Evolutionary conservation across 2,113 vertebrate species (phyloP), one percentile per base, ranked within the genome.

Genomic region (Sebastes fasciatus): DNA sequence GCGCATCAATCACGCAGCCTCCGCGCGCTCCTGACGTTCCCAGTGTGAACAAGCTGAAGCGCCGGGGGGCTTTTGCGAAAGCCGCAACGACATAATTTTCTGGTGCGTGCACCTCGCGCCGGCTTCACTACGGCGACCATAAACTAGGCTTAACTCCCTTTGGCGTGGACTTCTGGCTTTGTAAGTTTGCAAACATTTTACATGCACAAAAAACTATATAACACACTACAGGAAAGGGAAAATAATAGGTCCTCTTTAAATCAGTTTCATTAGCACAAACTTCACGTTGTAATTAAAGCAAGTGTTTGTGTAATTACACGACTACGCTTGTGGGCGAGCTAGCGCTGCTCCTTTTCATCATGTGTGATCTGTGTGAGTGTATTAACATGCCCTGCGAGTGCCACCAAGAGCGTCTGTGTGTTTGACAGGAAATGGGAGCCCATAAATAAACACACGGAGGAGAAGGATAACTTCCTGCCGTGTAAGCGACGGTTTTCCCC

Each of bases 341-440:
- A 0, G 21, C 51, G 4, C 61, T 14, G 26, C 68, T 77, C 43
- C 46, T 58, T 82, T 69, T 86, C 77, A 68, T 84, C 74, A 80
- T 73, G 64, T 71, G 64, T 34, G 51, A 84, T 78, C 46, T 69
- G 64, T 64, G 78, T 79, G 61, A 80, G 58, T 86, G 51, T 79
- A 73, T 77, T 55, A 26, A 60, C 71, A 46, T 49, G 72, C 48
- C 78, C 48, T 74, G 48, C 54, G 34, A 78, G 60, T 81, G 74
- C 49, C 66, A 77, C 79, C 72, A 74, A 82, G 68, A 72, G 79
- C 40, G 67, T 67, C 43, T 74, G 64, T 54, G 71, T 60, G 49
- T 79, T 81, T 60, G 69, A 87, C 86, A 92, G 93, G 93, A 94
- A 93, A 89, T 88, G 84, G 85, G 86, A 74, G 66, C 77, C 81